Evolutionary conservation across 2,888 invertebrate genomes (phyloP).

Genomic region (Chouioia cunea): DNA sequence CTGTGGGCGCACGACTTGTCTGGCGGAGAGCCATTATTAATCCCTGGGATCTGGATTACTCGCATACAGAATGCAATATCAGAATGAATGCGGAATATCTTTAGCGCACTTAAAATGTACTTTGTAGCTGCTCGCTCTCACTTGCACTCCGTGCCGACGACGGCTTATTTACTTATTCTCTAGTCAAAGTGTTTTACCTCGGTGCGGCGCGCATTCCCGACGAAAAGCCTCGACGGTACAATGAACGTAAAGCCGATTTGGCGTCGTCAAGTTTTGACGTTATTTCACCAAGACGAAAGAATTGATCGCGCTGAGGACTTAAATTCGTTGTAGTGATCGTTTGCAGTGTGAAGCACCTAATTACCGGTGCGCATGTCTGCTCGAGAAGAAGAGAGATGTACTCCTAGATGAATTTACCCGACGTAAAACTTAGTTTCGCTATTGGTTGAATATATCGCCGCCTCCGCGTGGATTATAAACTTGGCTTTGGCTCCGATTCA

Average conservation of each 20-base stretch:
- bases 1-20: too few relatives aligned
- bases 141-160: too few relatives aligned
- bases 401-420: conserved; percentile 26
- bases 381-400: background rate
- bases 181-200: conserved; percentile 24
- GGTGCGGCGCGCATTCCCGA: background rate
- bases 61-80: conserved; percentile 5
- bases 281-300: conserved; percentile 28
- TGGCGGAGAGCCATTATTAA: too few relatives aligned
- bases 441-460: conserved; percentile 36
- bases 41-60: too few relatives aligned
- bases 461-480: conserved; percentile 47
- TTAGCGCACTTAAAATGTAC: background rate
- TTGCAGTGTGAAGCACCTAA: conserved; percentile 11
- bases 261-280: conserved; percentile 27
- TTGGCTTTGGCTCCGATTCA: conserved; percentile 53
- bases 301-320: conserved; percentile 28
- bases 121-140: background rate
- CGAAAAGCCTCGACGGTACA: conserved; percentile 1
- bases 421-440: conserved; percentile 22
- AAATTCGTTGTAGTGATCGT: conserved; percentile 28
- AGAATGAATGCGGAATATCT: conserved; percentile 9
- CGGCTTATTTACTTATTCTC: conserved; percentile 34
- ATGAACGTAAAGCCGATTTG: conserved; percentile 28
- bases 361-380: conserved; percentile 9